Base-by-base conservation (phyloP, 2,113 vertebrate species). In the Stictonetta naevosa region DNA sequence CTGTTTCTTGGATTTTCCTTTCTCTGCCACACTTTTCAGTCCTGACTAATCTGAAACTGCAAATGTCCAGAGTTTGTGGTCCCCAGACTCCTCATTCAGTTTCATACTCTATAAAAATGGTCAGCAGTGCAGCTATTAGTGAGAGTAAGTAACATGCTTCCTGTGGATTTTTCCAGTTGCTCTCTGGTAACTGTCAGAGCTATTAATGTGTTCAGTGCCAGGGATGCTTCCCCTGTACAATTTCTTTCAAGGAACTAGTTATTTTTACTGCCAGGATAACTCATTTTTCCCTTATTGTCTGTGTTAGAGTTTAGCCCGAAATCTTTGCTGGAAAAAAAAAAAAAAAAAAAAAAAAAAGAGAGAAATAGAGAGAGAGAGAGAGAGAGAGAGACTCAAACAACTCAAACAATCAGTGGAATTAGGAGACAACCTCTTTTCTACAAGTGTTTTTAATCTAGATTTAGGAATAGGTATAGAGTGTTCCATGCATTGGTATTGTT, bases 141-240 rank as follows among this genome's bases (percentile, higher is more conserved):
- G 79, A 77, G 58, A 88, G 44, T 83, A 94, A 93, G 68, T 67
- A 92, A 89, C 86, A 62, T 22, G 28, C n/a, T 92, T 34, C 77
- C 82, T 91, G 84, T 86, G 31, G 64, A 85, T 88, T 94, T 94
- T 92, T 77, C 86, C 91, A 94, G 26, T 93, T 94, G 83, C 81
- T 94, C 73, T 89, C 73, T 72, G 84, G 71, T 84, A 90, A 83
- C 88, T 91, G 83, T 83, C 95, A 93, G 68, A 94, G 33, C 80
- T 96, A 84, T 91, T 92, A 92, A 87, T 91, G 59, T 67, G 34
- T 87, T 95, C 87, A n/a, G 56, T 91, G 72, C 56, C 55, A 80
- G 40, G 6, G 84, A 93, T 86, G 60, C 21, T 88, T 90, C 64
- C 94, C 86, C 92, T 83, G 23, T 88, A 94, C 92, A 96, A 90